Percentiles rank a stretch among this genome's conserved stretches.
Evolutionary conservation across 2,888 invertebrate species (phyloP).

Genomic region (Epinotia nisella): DNA sequence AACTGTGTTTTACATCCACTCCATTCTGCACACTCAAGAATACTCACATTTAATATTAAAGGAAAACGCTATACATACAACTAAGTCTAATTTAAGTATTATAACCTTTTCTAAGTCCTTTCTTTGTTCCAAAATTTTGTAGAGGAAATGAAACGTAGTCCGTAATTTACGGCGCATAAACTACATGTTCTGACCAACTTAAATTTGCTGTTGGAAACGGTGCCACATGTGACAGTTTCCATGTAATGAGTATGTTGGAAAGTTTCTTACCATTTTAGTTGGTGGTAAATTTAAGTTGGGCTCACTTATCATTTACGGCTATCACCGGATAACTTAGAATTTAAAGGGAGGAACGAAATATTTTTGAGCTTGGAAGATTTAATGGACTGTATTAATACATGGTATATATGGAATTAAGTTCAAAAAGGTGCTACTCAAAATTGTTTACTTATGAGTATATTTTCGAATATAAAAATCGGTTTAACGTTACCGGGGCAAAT

Average conservation of each 20-base stretch:
- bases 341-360: conserved; percentile 42
- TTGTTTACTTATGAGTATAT: neutral
- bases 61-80: neutral
- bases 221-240: conserved; percentile 22
- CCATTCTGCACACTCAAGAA: neutral
- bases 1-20: neutral
- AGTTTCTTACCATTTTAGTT: conserved; percentile 10
- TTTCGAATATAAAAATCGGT: neutral
- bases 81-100: conserved; percentile 26
- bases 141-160: conserved; percentile 80
- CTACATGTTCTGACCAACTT: conserved; percentile 34
- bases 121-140: conserved; percentile 70
- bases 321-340: conserved; percentile 57
- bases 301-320: conserved; percentile 80
- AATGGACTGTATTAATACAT: neutral
- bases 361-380: conserved; percentile 11
- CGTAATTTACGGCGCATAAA: conserved; percentile 68
- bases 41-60: neutral
- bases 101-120: conserved; percentile 14
- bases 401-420: neutral
- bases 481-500: neutral
- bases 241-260: conserved; percentile 27
- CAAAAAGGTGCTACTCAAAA: neutral
- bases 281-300: conserved; percentile 47
- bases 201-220: conserved; percentile 31